Base-by-base conservation (phyloP, 2,113 vertebrate genomes). In the Buteo buteo region DNA sequence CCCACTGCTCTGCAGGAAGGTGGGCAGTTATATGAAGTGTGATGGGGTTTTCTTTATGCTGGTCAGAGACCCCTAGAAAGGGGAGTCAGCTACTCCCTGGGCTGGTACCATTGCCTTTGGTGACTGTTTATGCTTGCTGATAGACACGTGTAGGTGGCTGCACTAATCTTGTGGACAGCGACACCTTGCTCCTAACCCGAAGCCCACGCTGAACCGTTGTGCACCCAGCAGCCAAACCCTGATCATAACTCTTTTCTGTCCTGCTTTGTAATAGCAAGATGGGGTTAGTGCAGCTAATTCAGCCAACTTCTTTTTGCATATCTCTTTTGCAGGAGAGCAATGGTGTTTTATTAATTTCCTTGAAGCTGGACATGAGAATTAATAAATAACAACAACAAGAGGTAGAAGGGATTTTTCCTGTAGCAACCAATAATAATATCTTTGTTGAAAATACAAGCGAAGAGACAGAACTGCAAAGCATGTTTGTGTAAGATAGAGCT, bases 71-170 rank as follows among this genome's bases (percentile, higher is more conserved):
- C 10, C 22, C 18, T 40, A 9, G 64, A 47, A 62, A 67, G 55
- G 29, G 19, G 13, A 58, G 11, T 47, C 49, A 42, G 9, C 55
- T 69, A 4, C 29, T 52, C 38, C 42, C 34, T 16, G 28, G 45
- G 44, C 54, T 59, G 32, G 13, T 47, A 2, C 25, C 5, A 0
- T 38, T 54, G 54, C 38, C 44, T 77, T 79, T 42, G 52, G 17
- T 58, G 49, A 29, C n/a, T 7, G 0, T n/a, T 79, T 31, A 5
- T 19, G 29, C 71, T 65, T 55, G 28, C 88, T 44, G 36, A 44
- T 16, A 7, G 62, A 49, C 18, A 36, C 20, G 1, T 0, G 0
- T 28, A 28, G 21, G 24, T 45, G n/a, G 29, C 45, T 42, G 36
- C 78, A 36, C 6, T 24, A 21, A 58, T 76, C 47, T 29, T 54